Evolutionary conservation across 1,140 invertebrate species (phyloP).

Genomic region (Penaeus indicus): DNA sequence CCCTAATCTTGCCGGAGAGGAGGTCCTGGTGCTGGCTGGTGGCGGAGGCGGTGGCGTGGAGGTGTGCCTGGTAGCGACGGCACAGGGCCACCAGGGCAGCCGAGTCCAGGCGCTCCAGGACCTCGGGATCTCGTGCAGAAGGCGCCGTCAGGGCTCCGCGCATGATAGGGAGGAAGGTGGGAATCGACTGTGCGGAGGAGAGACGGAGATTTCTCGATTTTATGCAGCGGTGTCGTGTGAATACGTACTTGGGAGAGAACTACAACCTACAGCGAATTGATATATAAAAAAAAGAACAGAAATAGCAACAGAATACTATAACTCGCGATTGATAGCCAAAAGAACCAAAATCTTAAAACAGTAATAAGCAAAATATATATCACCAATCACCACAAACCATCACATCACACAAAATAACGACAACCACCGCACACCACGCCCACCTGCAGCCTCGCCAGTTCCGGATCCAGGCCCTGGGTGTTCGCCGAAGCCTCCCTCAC

Average conservation of each 20-base stretch:
- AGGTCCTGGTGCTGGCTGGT: constrained; percentile 82
- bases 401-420: no score
- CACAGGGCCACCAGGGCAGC: constrained; percentile 76
- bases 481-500: constrained; percentile 81
- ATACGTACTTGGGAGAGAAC: no score
- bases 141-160: constrained; percentile 88
- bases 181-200: constrained; percentile 74
- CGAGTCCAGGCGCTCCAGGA: constrained; percentile 84
- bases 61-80: constrained; percentile 83
- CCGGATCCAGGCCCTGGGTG: constrained; percentile 82
- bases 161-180: constrained; percentile 94
- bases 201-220: constrained; percentile 26
- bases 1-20: constrained; percentile 80
- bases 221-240: no score
- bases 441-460: constrained; percentile 82
- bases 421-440: constrained; percentile 35
- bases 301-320: no score
- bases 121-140: constrained; percentile 87
- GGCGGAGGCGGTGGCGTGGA: constrained; percentile 78
- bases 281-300: no score
- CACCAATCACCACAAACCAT: no score
- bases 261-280: no score
- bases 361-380: no score
- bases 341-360: no score
- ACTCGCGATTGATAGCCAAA: no score